A percentile compares a stretch with the other conserved stretches of the same genome.
phyloP scores from a whole-genome alignment of 2,888 invertebrate species.

The Andrena trimmerana region DNA sequence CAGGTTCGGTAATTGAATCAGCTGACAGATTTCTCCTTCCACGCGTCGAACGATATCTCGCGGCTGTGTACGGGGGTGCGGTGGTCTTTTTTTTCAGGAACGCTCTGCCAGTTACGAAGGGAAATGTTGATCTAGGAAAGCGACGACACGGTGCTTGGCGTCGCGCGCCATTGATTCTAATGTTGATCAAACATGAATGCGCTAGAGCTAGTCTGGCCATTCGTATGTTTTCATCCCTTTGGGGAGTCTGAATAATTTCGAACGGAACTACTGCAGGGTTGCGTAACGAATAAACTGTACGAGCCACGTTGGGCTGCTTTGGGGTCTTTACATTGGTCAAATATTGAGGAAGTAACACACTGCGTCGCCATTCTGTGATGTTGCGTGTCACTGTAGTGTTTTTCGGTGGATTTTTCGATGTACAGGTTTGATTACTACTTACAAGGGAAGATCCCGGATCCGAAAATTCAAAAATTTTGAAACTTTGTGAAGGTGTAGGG shows the following conservation, averaged over 20 bases:
- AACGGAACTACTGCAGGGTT: background rate
- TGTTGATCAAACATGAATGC: conserved; percentile 23
- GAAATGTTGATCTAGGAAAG: conserved; percentile 16
- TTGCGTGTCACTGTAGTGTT: background rate
- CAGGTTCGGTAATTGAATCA: conserved; percentile 34
- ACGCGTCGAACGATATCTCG: background rate
- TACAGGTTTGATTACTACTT: background rate
- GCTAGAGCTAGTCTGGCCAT: background rate
- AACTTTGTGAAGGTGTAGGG: no score
- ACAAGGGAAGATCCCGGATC: no score
- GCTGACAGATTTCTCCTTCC: conserved; percentile 10
- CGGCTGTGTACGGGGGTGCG: background rate
- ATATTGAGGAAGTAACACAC: conserved; percentile 7
- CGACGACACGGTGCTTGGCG: background rate
- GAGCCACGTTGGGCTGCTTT: no score
- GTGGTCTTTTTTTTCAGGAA: conserved; percentile 2
- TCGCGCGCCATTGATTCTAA: conserved; percentile 24
- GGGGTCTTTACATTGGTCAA: conserved; percentile 9
- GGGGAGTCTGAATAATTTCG: background rate
- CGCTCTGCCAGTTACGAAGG: background rate
- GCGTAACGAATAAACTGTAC: no score
- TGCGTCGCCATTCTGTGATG: no score
- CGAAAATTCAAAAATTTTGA: no score
- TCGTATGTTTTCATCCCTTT: background rate
- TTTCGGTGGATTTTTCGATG: background rate